Conservation (phyloP, 1,140 invertebrate species). For the Magallana gigas region DNA sequence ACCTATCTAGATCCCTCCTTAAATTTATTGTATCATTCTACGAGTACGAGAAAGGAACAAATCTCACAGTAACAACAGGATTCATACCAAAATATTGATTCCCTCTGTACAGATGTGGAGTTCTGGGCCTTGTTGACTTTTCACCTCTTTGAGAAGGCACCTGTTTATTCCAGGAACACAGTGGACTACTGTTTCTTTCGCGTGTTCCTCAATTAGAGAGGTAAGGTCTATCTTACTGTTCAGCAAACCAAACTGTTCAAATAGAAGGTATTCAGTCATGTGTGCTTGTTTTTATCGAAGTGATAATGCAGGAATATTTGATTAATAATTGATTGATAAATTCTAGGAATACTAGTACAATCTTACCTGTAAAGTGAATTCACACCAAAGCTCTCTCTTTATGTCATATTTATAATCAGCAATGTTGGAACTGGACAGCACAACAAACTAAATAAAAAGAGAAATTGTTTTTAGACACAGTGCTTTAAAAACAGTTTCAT, state of each 20-base stretch:
- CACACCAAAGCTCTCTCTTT: conserved; percentile 85
- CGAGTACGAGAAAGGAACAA: no score
- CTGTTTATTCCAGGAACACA: conserved; percentile 90
- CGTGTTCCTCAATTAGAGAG: conserved; percentile 87
- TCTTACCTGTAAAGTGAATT: conserved; percentile 84
- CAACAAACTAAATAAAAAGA: conserved; percentile 62
- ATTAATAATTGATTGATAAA: no score
- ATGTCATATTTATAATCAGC: conserved; percentile 89
- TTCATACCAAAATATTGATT: conserved; percentile 89
- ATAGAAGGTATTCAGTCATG: neutral
- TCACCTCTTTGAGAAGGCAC: conserved; percentile 84
- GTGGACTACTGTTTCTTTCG: conserved; percentile 87
- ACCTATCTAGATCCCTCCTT: neutral
- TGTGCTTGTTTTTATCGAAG: neutral
- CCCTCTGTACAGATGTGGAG: conserved; percentile 93
- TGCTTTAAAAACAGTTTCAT: no score
- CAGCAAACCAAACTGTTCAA: conserved; percentile 81
- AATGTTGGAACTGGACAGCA: conserved; percentile 75
- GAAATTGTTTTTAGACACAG: neutral
- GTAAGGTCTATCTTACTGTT: conserved; percentile 85
- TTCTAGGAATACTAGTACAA: neutral
- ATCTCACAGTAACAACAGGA: neutral
- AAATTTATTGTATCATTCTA: no score
- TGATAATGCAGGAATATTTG: no score
- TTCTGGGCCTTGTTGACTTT: conserved; percentile 75